Evolutionary conservation across 2,888 invertebrate species (phyloP).

Genomic region (Ypsolopha scabrella): DNA sequence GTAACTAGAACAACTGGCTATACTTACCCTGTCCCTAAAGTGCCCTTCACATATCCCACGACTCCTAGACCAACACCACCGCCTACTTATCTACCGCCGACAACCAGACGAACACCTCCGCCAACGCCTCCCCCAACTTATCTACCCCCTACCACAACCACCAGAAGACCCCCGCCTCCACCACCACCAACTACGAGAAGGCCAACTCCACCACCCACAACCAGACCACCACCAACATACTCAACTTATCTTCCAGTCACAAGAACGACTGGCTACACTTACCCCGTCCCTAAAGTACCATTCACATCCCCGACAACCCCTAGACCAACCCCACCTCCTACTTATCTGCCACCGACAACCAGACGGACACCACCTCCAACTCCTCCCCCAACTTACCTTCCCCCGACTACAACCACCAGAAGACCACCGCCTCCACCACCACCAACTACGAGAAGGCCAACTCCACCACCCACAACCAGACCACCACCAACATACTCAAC

Average conservation of each 20-base stretch:
- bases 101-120: slow-evolving; percentile 5
- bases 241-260: not conserved
- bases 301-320: slow-evolving; percentile 16
- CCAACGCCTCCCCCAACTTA: slow-evolving; percentile 12
- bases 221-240: not conserved
- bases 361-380: slow-evolving; percentile 5
- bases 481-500: slow-evolving; percentile 21
- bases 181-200: slow-evolving; percentile 4
- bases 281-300: slow-evolving; percentile 12
- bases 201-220: slow-evolving; percentile 7
- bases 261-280: slow-evolving; percentile 4
- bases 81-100: slow-evolving; percentile 9
- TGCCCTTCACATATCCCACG: slow-evolving; percentile 26
- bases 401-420: slow-evolving; percentile 12
- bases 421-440: slow-evolving; percentile 14
- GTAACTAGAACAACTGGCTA: slow-evolving; percentile 4
- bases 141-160: slow-evolving; percentile 11
- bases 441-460: slow-evolving; percentile 14
- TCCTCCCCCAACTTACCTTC: slow-evolving; percentile 12
- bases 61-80: slow-evolving; percentile 11
- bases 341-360: not conserved
- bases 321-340: slow-evolving; percentile 6
- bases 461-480: slow-evolving; percentile 16
- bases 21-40: slow-evolving; percentile 17
- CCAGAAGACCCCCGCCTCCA: slow-evolving; percentile 12